Conservation (phyloP, 2,888 invertebrate genomes). For the Callinectes sapidus region DNA sequence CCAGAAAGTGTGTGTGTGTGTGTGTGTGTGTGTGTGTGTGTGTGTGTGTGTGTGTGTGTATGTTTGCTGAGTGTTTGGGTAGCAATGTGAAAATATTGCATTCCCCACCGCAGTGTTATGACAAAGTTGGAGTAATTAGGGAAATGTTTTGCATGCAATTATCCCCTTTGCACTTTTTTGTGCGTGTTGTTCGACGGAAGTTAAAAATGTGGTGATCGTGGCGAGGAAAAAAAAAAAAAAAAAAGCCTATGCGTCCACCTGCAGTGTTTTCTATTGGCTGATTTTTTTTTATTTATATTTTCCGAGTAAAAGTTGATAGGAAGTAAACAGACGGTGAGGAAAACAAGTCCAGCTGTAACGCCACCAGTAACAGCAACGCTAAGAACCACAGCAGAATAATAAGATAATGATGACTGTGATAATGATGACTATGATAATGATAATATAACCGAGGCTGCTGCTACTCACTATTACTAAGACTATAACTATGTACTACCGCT, state of each 20-base stretch:
- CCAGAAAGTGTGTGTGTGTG: no score
- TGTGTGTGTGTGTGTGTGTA: constrained; percentile 36
- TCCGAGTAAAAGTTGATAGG: not conserved
- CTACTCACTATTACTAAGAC: not conserved
- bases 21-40: not conserved
- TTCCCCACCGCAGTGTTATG: not conserved
- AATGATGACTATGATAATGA: not conserved
- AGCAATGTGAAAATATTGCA: not conserved
- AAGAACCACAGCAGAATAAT: not conserved
- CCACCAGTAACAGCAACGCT: not conserved
- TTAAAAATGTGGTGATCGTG: not conserved
- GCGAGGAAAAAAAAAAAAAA: not conserved
- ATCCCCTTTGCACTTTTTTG: not conserved
- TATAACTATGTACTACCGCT: not conserved
- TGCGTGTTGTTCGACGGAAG: not conserved
- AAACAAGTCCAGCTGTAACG: not conserved
- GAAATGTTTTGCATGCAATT: constrained; percentile 32
- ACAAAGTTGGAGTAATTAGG: constrained; percentile 24
- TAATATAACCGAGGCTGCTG: not conserved
- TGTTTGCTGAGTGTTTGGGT: not conserved
- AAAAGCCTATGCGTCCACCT: not conserved
- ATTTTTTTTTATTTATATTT: not conserved
- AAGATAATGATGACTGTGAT: not conserved
- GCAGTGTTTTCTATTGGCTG: not conserved
- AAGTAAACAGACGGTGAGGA: not conserved